Evolutionary conservation across 2,888 invertebrate species (phyloP).

Genomic region (Pyrrhia umbra): DNA sequence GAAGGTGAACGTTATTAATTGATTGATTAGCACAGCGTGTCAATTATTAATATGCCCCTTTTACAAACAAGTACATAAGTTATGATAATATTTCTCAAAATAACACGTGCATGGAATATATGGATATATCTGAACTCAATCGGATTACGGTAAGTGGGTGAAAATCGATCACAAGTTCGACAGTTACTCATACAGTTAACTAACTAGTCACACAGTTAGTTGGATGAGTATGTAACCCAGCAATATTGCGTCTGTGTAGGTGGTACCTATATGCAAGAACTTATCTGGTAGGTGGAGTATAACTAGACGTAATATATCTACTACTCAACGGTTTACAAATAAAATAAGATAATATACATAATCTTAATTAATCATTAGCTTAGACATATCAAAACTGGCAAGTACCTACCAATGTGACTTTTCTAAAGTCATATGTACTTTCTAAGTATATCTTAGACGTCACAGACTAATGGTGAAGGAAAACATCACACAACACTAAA

Average conservation of each 20-base stretch:
- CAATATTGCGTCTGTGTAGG: not conserved
- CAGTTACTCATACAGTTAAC: not conserved
- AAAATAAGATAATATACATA: too few relatives aligned
- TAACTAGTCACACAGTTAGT: not conserved
- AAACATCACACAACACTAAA: too few relatives aligned
- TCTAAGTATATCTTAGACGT: too few relatives aligned
- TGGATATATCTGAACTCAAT: not conserved
- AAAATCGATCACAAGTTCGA: conserved; percentile 23
- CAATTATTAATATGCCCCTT: not conserved
- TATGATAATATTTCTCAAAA: not conserved
- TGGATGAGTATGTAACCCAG: not conserved
- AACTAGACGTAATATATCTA: not conserved
- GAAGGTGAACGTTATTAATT: too few relatives aligned
- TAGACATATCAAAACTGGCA: too few relatives aligned
- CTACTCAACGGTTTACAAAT: too few relatives aligned
- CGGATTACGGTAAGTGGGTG: not conserved
- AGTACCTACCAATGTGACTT: too few relatives aligned
- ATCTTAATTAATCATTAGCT: too few relatives aligned
- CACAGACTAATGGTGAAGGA: too few relatives aligned
- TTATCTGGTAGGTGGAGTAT: not conserved
- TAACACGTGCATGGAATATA: conserved; percentile 2
- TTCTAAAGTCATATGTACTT: too few relatives aligned
- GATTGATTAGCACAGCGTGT: not conserved
- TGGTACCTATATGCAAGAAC: too few relatives aligned
- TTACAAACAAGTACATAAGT: not conserved